Evolutionary conservation across 2,113 vertebrate species (phyloP).

Genomic region (Ctenomys sociabilis): DNA sequence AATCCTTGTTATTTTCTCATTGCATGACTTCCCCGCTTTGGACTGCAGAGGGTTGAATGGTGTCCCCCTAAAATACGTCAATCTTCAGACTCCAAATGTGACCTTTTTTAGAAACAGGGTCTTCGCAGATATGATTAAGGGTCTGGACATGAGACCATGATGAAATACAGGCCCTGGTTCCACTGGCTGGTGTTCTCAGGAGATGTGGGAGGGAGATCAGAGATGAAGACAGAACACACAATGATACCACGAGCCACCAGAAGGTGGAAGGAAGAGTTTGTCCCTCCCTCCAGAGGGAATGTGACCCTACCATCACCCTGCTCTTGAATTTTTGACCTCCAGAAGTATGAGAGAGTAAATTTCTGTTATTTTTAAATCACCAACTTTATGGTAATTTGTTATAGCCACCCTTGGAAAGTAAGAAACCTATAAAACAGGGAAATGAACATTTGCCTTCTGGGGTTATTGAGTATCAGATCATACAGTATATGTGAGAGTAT

Average conservation of each 20-base stretch:
- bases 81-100: not conserved
- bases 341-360: constrained; percentile 6
- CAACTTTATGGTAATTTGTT: not conserved
- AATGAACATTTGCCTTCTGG: not conserved
- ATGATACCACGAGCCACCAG: not conserved
- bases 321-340: not conserved
- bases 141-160: not conserved
- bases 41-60: not conserved
- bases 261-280: not conserved
- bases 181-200: not conserved
- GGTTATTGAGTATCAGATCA: not conserved
- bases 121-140: constrained; percentile 6
- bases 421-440: not conserved
- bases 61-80: not conserved
- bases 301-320: not conserved
- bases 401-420: not conserved
- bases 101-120: constrained; percentile 3
- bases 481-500: not conserved
- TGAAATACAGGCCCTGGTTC: not conserved
- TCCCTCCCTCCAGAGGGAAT: not conserved
- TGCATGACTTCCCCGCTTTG: not conserved
- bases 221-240: not conserved
- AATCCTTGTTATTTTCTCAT: constrained; percentile 4
- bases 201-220: not conserved
- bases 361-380: not conserved